A percentile compares a stretch with the other conserved stretches of the same genome.
These are phyloP conservation scores for Micropterix aruncella DNA, from an alignment of 2,888 invertebrate genomes.

Conservation along the genomic window DNA sequence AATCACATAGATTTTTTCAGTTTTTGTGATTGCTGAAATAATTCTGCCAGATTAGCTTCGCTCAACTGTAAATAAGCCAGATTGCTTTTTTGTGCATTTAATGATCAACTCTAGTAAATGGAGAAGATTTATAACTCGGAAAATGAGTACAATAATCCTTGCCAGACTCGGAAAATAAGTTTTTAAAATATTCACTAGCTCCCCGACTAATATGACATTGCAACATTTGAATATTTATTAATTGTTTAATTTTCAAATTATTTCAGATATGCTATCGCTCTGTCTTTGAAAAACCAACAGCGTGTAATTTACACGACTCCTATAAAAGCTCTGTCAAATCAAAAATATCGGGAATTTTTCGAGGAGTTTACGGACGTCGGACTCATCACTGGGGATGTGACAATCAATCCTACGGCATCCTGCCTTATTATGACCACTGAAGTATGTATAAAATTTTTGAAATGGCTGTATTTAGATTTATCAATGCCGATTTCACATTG, in stretches of 20 bases:
- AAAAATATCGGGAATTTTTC: slow-evolving; percentile 95
- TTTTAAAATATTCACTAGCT: no score
- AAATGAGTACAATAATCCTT: no score
- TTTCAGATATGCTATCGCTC: slow-evolving; percentile 84
- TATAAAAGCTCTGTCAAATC: slow-evolving; percentile 97
- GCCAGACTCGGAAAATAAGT: no score
- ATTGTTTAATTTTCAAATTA: no score
- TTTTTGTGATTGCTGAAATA: no score
- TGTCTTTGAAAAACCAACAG: slow-evolving; percentile 86
- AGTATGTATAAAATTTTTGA: slow-evolving; percentile 40
- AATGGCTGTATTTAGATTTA: slow-evolving; percentile 2
- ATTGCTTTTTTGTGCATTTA: no score
- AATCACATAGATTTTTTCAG: no score
- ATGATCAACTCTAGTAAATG: no score
- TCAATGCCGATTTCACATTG: slow-evolving; percentile 13
- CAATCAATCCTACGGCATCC: slow-evolving; percentile 95
- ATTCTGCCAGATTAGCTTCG: no score
- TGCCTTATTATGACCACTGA: slow-evolving; percentile 99
- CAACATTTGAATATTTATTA: slow-evolving; percentile 5
- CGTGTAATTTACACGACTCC: slow-evolving; percentile 99
- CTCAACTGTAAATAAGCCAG: no score
- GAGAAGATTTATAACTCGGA: no score
- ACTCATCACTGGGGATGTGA: slow-evolving; percentile 96
- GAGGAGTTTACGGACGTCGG: slow-evolving; percentile 98
- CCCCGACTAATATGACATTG: no score